Evolutionary conservation across 2,113 vertebrate species (phyloP), one percentile per base, ranked within the genome.

Genomic region (Antigone vipio): DNA sequence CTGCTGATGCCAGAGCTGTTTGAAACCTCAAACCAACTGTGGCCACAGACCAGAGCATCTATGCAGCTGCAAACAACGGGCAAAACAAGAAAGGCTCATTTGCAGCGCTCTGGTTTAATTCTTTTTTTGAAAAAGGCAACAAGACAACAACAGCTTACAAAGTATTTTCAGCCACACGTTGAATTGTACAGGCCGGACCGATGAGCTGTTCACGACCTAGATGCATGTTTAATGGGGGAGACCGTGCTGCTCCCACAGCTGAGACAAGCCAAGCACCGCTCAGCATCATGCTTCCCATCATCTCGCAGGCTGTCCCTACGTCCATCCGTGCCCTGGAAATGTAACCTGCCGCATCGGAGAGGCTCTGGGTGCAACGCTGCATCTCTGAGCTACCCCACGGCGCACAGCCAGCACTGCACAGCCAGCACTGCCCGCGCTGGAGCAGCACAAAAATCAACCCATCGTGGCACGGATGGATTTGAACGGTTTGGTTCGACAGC

Each of bases 121-220:
- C 27, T 9, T 88, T 49, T 49, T 53, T 53, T 53, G 38, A 35
- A 71, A 77, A 60, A 68, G 15, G 32, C 35, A 42, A 17, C 9
- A 32, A 38, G n/a, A 59, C 68, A 14, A 5, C 59, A 42, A 45
- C 58, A 53, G 88, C 72, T 94, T 32, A 6, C 81, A 67, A 45
- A 64, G 74, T 3, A 22, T 85, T 84, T 63, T 72, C 82, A 84
- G 87, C 53, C 40, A 19, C 58, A 16, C 62, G 21, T 9, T 18
- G 88, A 72, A 75, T 4, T 32, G 73, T 7, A 27, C 50, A 45
- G 49, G 62, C 75, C 0, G 16, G 90, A 47, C 38, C 15, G 22
- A 40, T 2, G 73, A 92, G 93, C 93, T 27, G 67, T 34, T 34
- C 3, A 4, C 93, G 96, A 87, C 93, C 85, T 29, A 89, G 85